phyloP scores from a whole-genome alignment of 2,113 vertebrate species.

The Podarcis raffonei region DNA sequence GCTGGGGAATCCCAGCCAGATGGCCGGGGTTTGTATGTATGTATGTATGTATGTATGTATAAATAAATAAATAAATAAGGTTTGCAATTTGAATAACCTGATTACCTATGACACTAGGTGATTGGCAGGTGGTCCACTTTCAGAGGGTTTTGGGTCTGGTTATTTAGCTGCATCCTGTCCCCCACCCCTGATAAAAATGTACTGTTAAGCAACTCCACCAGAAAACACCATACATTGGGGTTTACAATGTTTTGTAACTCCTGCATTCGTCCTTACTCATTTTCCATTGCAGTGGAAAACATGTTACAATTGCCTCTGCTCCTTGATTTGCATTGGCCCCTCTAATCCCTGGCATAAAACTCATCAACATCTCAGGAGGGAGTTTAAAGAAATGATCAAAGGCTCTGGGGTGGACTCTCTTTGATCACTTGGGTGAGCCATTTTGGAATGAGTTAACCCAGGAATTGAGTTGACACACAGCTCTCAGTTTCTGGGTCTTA shows the following conservation, averaged over 20 bases:
- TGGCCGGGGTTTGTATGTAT: too few relatives aligned
- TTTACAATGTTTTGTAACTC: background rate
- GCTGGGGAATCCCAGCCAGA: too few relatives aligned
- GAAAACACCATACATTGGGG: background rate
- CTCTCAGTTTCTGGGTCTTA: background rate
- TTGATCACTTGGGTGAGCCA: conserved; percentile 13
- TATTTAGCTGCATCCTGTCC: background rate
- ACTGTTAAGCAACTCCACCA: background rate
- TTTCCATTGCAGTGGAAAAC: background rate
- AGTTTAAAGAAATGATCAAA: background rate
- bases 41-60: too few relatives aligned
- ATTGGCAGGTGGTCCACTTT: too few relatives aligned
- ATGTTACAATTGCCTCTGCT: background rate
- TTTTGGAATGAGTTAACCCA: background rate
- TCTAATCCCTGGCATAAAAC: conserved; percentile 3
- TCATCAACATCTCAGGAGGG: background rate
- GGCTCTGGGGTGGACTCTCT: background rate
- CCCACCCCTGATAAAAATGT: background rate
- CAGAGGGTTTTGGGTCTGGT: too few relatives aligned
- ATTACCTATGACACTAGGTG: too few relatives aligned
- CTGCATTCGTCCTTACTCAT: background rate
- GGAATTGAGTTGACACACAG: background rate
- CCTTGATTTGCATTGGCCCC: background rate
- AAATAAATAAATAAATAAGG: too few relatives aligned
- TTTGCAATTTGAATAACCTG: too few relatives aligned